Evolutionary conservation across 2,797 vertebrate species (phyloP).

Genomic region (Galaxias olidus): DNA sequence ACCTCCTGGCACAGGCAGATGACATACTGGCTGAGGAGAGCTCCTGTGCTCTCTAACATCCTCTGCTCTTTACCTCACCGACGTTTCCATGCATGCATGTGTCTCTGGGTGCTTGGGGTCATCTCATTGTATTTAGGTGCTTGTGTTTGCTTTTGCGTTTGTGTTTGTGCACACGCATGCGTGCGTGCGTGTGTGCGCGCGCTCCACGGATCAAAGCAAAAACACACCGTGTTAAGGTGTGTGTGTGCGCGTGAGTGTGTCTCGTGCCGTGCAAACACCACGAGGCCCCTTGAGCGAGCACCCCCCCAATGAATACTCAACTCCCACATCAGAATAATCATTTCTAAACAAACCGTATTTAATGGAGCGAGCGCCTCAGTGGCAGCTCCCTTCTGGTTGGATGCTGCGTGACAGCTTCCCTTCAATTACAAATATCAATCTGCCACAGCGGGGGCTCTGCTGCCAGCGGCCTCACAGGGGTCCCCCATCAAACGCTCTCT

Average conservation of each 20-base stretch:
- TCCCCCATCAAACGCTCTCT: slow-evolving; percentile 51
- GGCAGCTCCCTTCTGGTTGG: slow-evolving; percentile 71
- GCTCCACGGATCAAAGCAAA: neutral
- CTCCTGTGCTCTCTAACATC: slow-evolving; percentile 20
- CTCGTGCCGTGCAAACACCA: slow-evolving; percentile 35
- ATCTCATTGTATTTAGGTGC: neutral
- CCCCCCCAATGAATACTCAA: slow-evolving; percentile 60
- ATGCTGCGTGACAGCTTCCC: slow-evolving; percentile 72
- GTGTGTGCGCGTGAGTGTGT: slow-evolving; percentile 11
- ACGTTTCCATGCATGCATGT: neutral
- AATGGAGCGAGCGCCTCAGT: slow-evolving; percentile 66
- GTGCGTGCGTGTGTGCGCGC: neutral
- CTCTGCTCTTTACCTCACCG: slow-evolving; percentile 19
- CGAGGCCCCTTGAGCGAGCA: slow-evolving; percentile 59
- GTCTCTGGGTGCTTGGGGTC: neutral
- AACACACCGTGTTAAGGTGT: neutral
- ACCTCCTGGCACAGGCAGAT: slow-evolving; percentile 23
- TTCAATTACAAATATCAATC: slow-evolving; percentile 80
- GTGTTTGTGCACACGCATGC: slow-evolving; percentile 4
- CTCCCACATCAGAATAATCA: slow-evolving; percentile 68
- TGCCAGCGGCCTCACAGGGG: slow-evolving; percentile 69
- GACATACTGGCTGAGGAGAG: slow-evolving; percentile 33
- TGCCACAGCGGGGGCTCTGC: slow-evolving; percentile 72
- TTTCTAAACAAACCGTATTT: slow-evolving; percentile 75
- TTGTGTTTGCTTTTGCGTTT: neutral